Evolutionary conservation across 2,888 invertebrate species (phyloP).

Genomic region (Clostera curtula): DNA sequence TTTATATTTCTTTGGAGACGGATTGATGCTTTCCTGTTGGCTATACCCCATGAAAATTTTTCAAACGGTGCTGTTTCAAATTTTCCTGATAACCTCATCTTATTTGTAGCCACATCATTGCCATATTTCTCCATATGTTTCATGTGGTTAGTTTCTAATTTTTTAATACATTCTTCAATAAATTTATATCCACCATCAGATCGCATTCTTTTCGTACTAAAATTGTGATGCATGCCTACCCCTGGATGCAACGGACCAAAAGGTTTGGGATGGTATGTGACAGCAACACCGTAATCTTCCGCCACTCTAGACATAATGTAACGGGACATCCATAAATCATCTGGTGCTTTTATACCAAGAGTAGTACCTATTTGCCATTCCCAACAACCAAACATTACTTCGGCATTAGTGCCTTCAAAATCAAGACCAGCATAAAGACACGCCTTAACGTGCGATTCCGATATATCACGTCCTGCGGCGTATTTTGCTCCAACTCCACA

Average conservation of each 20-base stretch:
- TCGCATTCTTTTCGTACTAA: conserved; percentile 91
- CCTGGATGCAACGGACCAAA: conserved; percentile 90
- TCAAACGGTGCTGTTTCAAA: conserved; percentile 97
- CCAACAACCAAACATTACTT: conserved; percentile 97
- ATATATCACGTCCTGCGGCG: conserved; percentile 93
- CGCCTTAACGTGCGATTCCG: conserved; percentile 86
- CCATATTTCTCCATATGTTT: conserved; percentile 96
- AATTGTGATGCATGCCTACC: conserved; percentile 92
- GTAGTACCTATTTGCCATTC: conserved; percentile 94
- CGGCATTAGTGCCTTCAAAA: conserved; percentile 95
- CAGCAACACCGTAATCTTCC: conserved; percentile 87
- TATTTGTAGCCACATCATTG: conserved; percentile 93
- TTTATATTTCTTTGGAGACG: conserved; percentile 92
- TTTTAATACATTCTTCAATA: conserved; percentile 94
- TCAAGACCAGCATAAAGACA: conserved; percentile 95
- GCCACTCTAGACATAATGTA: conserved; percentile 87
- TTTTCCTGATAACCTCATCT: conserved; percentile 91
- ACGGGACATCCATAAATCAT: conserved; percentile 91
- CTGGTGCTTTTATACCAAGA: conserved; percentile 85
- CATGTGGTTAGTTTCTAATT: conserved; percentile 88
- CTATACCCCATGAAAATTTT: conserved; percentile 92
- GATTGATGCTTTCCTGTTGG: conserved; percentile 93
- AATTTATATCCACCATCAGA: conserved; percentile 80
- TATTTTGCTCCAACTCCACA: conserved; percentile 97
- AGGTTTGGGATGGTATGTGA: conserved; percentile 82